Evolutionary conservation across 1,140 invertebrate species (phyloP), one percentile per base, ranked within the genome.

Genomic region (Drosophila fuyamai): DNA sequence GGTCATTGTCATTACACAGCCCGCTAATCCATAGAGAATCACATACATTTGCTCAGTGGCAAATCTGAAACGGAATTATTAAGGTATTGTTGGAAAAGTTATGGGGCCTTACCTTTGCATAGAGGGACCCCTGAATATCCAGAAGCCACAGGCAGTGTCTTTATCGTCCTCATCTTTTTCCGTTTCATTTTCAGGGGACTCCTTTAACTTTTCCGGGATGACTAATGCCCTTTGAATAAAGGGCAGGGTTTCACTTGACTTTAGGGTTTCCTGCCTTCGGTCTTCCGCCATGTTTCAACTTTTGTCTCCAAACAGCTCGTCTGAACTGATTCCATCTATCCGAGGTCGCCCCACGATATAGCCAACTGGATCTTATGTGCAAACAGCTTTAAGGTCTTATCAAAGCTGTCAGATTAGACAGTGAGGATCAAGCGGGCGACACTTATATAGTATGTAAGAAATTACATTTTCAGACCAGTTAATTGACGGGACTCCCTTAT

Each of bases 31-130:
- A 79, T 96, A 97, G 0, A 96, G 84, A 40, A 96, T 92, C 1
- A 97, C 94, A 79, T 96, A 97, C 1, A 94, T 94, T 65, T 96
- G 96, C 80, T 96, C 96, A 68, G 95, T 96, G 8, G 96, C 96
- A 53, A 95, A 95, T 79, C 93, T 93, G 32, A 0, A 51, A 58
- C 16, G 12, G 9, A 0, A 1, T 9, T 0, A 16, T 1, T 29
- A 1, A 3, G 9, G 8, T 40, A 5, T 5, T 10, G 4, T 14
- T 7, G 4, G 5, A 18, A 16, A 36, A 0, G 14, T n/a, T 6
- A 4, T 12, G 5, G 3, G 18, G 1, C 0, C 0, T 44, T 51
- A 89, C 79, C 73, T 84, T 77, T 96, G 95, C 6, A 96, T 74
- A 14, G 80, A 93, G 0, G 91, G 76, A 0, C 94, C 94, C 10